phyloP scores from a whole-genome alignment of 2,113 vertebrate genomes.

The Melozone crissalis region DNA sequence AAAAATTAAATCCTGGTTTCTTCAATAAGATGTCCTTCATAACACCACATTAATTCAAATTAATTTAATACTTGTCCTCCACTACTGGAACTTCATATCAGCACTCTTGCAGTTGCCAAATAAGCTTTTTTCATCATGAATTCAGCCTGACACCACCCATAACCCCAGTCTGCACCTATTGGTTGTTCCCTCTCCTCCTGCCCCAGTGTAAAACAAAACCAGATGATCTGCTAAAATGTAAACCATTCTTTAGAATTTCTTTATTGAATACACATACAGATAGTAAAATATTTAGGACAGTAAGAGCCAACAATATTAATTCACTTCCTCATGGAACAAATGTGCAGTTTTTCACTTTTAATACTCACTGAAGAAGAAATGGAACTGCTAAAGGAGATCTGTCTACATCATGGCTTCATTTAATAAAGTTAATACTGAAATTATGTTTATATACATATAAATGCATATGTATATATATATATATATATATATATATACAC shows the following conservation, averaged over 20 bases:
- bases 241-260: background rate
- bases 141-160: background rate
- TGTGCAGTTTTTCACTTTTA: background rate
- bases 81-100: background rate
- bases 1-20: slow-evolving; percentile 19
- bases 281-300: background rate
- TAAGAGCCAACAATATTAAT: background rate
- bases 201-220: background rate
- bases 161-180: background rate
- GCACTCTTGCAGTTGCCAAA: background rate
- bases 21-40: slow-evolving; percentile 13
- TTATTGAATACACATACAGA: background rate
- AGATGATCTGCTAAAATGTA: background rate
- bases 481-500: background rate
- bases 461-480: background rate
- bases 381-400: background rate
- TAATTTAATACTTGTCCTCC: background rate
- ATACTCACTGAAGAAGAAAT: background rate
- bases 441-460: background rate
- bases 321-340: background rate
- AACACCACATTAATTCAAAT: slow-evolving; percentile 8
- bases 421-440: background rate
- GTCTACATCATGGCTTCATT: background rate
- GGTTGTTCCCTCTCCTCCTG: background rate
- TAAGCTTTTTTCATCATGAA: background rate